Evolutionary conservation across 2,797 vertebrate genomes (phyloP), one percentile per base, ranked within the genome.

Genomic region (Clarias laeviceps): DNA sequence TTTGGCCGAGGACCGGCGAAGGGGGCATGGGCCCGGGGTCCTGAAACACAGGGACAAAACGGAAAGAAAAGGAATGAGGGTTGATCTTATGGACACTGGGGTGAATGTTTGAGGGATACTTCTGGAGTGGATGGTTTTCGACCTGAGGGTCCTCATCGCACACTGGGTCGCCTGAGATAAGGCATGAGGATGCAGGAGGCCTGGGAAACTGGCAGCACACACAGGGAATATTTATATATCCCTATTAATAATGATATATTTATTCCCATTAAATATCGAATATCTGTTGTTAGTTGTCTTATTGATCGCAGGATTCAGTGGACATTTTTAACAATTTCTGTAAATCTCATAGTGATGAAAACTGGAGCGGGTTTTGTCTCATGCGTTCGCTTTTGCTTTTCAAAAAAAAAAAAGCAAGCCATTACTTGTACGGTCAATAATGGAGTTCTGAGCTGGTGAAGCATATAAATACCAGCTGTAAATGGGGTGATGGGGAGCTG

Each of bases 11-110:
- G 90, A 97, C 24, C 0, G 97, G 97, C 56, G 97, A 98, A 0
- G 96, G 96, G 4, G 97, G 96, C 15, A 96, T 94, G n/a, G 96
- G 97, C 32, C 97, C 96, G 11, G 97, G 96, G 80, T 98, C 97
- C 97, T 98, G 93, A 69, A 88, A 88, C 40, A 85, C 57, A 82
- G 8, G 32, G 27, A 69, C 34, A n/a, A 76, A 69, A 29, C 11
- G n/a, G 69, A 76, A 86, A 77, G 0, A 65, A n/a, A 74, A 12
- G 37, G 7, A 65, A 40, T 17, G 45, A 20, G 56, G 56, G 20
- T 14, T 50, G 5, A 0, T 79, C 22, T 61, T 15, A 22, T 11
- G 4, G 29, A 57, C 54, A 57, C 11, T 4, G 18, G 12, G 9
- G 4, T 45, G 57, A 62, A 34, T 37, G 77, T n/a, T 64, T n/a